These are phyloP conservation scores for Prolemur simus DNA, from an alignment of 2,113 vertebrate species.

Conservation along the genomic window DNA sequence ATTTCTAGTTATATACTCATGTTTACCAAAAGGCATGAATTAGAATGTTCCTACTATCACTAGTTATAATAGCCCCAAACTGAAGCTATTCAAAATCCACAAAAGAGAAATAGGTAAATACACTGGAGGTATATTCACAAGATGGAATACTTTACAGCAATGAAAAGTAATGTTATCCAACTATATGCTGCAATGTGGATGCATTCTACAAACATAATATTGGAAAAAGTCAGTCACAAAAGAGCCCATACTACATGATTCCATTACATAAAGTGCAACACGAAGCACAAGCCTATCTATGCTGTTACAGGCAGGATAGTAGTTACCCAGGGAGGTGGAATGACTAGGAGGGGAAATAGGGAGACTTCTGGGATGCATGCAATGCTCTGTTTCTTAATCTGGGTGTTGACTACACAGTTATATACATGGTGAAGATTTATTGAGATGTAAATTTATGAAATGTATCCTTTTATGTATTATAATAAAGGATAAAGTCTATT, in stretches of 20 bases:
- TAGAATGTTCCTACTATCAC: neutral
- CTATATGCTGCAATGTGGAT: neutral
- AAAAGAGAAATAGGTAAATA: neutral
- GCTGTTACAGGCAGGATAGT: neutral
- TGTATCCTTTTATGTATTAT: neutral
- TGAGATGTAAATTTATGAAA: conserved; percentile 1
- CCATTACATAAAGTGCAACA: neutral
- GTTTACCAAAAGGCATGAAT: neutral
- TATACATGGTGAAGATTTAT: neutral
- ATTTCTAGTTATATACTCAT: neutral
- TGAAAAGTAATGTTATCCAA: neutral
- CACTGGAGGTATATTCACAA: neutral
- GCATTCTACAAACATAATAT: neutral
- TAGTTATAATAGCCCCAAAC: neutral
- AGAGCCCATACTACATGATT: neutral
- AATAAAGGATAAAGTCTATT: neutral
- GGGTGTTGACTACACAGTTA: neutral
- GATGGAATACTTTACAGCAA: neutral
- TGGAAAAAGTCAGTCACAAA: neutral
- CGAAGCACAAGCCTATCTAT: neutral
- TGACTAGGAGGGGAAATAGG: neutral
- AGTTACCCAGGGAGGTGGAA: neutral
- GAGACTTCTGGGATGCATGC: neutral
- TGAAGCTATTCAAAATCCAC: neutral
- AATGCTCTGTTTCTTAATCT: conserved; percentile 2